These are phyloP conservation scores for Augochlora pura DNA, from an alignment of 1,140 invertebrate genomes.

Conservation along the genomic window DNA sequence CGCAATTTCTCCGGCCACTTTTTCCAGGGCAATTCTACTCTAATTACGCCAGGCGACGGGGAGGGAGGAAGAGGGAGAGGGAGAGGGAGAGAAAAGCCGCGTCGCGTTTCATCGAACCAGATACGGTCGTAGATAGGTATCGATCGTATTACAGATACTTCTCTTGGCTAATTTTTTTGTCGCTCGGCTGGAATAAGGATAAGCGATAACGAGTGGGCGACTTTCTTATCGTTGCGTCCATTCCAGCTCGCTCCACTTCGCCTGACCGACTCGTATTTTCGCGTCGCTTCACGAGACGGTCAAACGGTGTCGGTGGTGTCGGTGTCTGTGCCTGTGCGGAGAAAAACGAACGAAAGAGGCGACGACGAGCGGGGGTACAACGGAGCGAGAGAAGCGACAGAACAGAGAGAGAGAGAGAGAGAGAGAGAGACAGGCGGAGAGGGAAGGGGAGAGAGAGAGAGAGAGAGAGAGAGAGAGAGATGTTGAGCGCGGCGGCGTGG, in stretches of 20 bases:
- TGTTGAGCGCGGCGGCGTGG: neutral
- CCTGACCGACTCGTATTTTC: slow-evolving; percentile 66
- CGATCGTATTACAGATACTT: slow-evolving; percentile 35
- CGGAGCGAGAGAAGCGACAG: neutral
- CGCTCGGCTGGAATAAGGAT: slow-evolving; percentile 27
- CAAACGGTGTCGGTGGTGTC: neutral
- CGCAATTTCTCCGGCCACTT: neutral
- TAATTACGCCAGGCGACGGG: slow-evolving; percentile 10
- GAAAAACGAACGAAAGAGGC: neutral
- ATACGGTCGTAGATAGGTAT: slow-evolving; percentile 33
- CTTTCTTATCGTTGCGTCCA: slow-evolving; percentile 47
- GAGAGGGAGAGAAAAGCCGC: neutral
- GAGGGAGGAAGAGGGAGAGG: neutral
- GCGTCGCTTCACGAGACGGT: slow-evolving; percentile 63
- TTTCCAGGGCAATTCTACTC: slow-evolving; percentile 4
- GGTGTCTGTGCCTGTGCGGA: no score
- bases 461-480: no score
- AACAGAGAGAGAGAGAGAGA: no score
- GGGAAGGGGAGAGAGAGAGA: no score
- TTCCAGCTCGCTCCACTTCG: slow-evolving; percentile 69
- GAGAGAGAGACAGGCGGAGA: neutral
- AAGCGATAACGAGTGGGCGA: slow-evolving; percentile 36
- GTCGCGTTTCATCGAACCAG: slow-evolving; percentile 18
- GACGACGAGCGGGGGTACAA: neutral
- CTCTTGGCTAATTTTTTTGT: neutral